These are phyloP conservation scores for Alloplasta piceator DNA, from an alignment of 2,888 invertebrate species.

Conservation along the genomic window DNA sequence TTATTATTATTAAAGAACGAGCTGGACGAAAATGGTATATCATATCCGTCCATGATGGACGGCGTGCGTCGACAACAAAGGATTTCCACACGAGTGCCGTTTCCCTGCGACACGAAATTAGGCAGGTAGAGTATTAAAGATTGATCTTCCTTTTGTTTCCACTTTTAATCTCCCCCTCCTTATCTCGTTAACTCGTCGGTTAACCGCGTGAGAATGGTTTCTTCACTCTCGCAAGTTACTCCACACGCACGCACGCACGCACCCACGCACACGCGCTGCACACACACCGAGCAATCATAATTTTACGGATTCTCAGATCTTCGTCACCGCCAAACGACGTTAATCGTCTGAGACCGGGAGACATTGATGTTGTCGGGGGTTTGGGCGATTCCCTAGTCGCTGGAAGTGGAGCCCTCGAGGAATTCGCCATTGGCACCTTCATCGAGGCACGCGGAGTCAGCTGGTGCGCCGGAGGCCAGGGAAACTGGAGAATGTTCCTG, in stretches of 20 bases:
- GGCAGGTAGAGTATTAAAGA: conserved; percentile 76
- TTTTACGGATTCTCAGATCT: conserved; percentile 71
- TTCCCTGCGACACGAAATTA: conserved; percentile 80
- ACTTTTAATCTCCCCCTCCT: not conserved
- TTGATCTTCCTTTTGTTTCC: conserved; percentile 3
- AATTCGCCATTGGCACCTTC: conserved; percentile 89
- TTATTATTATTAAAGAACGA: conserved; percentile 69
- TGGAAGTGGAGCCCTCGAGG: conserved; percentile 89
- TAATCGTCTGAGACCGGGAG: conserved; percentile 88
- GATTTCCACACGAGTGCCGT: conserved; percentile 74
- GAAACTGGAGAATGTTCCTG: conserved; percentile 88
- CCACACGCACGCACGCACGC: no score
- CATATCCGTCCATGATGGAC: conserved; percentile 72
- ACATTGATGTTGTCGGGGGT: conserved; percentile 89
- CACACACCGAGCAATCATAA: not conserved
- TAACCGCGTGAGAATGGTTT: no score
- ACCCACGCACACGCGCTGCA: no score
- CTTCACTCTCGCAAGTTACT: no score
- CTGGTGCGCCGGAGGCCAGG: conserved; percentile 90
- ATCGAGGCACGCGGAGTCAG: conserved; percentile 90
- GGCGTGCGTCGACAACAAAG: conserved; percentile 76
- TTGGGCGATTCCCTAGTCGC: conserved; percentile 90
- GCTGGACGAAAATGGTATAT: conserved; percentile 70
- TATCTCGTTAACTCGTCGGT: no score
- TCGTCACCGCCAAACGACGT: conserved; percentile 86